These are phyloP conservation scores for Podargus strigoides DNA, from an alignment of 2,797 vertebrate genomes.

Conservation along the genomic window DNA sequence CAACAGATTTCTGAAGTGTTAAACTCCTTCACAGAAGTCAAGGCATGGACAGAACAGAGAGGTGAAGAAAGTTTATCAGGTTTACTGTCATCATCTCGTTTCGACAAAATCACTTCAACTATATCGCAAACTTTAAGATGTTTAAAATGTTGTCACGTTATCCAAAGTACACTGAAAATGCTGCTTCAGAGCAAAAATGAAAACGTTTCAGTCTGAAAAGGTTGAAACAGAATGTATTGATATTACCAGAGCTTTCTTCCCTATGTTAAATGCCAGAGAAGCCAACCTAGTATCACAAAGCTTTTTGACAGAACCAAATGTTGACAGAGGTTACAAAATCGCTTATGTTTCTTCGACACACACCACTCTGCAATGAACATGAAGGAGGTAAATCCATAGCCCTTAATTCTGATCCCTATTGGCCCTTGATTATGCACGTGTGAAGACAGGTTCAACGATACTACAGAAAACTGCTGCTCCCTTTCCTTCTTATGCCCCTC, in stretches of 20 bases:
- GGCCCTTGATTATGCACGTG: accelerated
- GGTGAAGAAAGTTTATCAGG: not conserved
- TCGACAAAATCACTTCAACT: not conserved
- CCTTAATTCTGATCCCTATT: not conserved
- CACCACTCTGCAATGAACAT: not conserved
- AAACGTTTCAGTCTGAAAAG: not conserved
- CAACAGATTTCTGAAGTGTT: not conserved
- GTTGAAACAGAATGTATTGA: not conserved
- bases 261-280: not conserved
- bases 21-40: not conserved
- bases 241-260: not conserved
- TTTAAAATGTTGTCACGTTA: not conserved
- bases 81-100: not conserved
- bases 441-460: not conserved
- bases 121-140: not conserved
- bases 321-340: not conserved
- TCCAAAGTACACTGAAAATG: not conserved
- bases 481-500: not conserved
- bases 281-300: not conserved
- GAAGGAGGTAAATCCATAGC: not conserved
- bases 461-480: not conserved
- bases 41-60: too few species aligned
- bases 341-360: accelerated
- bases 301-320: not conserved
- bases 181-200: not conserved